Base-by-base conservation (phyloP, 1,140 invertebrate species). In the Bicyclus anynana region DNA sequence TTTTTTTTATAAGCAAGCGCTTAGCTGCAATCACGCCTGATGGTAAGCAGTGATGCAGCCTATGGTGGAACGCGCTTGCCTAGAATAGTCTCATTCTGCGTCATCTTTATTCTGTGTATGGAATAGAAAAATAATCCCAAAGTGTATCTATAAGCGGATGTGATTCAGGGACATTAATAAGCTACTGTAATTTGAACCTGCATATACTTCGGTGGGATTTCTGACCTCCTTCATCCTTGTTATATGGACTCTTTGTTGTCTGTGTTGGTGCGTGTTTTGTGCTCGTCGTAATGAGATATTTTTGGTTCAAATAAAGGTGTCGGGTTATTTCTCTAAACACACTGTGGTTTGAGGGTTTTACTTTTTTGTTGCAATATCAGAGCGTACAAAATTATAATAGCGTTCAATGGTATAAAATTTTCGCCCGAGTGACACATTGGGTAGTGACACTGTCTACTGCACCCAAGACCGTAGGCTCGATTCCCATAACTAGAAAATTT, bases 171-270 rank as follows among this genome's bases (percentile, higher is more conserved):
- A 71, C 66, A 72, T 69, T 64, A 72, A 72, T 72, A 69, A 69
- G 77, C 77, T 78, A 74, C 71, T 50, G 82, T 75, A 82, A 85
- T 66, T 48, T 62, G 69, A 84, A 81, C 62, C 53, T 48, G 14
- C 40, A 20, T 48, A 40, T 38, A 49, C 63, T 56, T 46, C 51
- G 20, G 49, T 65, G 57, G 49, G 49, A 65, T 53, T 42, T 33
- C 23, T 29, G 20, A 57, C 20, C 52, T 33, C 52, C 26, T 20
- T 16, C 18, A 44, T 17, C 37, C 37, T 14, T 17, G 37, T 16
- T 40, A 40, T 16, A 5, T 40, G 37, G 16, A 40, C 13, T 14
- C 37, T 3, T 40, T 40, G 37, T 40, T 40, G 37, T 16, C 13
- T 40, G 37, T 16, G n/a, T 33, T 10, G 29, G 29, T 33, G n/a